Percentiles rank a stretch among this genome's conserved stretches.
phyloP scores from a whole-genome alignment of 2,797 vertebrate species.

The Pseudotriccus pelzelni region DNA sequence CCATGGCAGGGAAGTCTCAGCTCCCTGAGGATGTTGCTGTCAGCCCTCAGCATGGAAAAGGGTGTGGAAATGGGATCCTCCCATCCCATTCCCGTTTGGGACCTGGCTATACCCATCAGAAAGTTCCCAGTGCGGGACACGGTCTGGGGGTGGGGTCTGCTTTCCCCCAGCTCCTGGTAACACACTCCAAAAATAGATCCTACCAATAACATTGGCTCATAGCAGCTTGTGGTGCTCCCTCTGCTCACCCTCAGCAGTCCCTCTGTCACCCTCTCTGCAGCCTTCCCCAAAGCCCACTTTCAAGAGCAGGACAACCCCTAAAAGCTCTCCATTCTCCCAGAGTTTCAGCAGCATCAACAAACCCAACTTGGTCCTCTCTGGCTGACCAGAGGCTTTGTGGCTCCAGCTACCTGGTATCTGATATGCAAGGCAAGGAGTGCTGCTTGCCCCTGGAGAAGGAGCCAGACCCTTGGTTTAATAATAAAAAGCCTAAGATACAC shows the following conservation, averaged over 20 bases:
- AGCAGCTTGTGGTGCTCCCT: background rate
- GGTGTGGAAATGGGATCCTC: background rate
- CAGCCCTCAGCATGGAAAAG: background rate
- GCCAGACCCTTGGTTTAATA: background rate
- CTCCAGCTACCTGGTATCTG: background rate
- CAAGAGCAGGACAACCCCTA: background rate
- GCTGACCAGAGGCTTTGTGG: background rate
- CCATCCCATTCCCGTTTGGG: background rate
- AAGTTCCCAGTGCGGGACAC: background rate
- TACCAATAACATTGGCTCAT: background rate
- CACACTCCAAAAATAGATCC: constrained; percentile 54
- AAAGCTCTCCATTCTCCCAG: background rate
- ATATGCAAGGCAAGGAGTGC: background rate
- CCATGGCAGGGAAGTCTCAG: background rate
- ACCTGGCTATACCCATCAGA: background rate
- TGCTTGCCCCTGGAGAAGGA: background rate
- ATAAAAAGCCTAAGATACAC: background rate
- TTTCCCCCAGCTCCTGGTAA: constrained; percentile 47
- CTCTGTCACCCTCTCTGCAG: background rate
- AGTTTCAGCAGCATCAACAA: background rate
- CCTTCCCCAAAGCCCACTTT: background rate
- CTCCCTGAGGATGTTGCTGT: background rate
- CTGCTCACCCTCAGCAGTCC: background rate
- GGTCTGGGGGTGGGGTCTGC: constrained; percentile 38
- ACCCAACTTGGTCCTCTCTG: background rate